Evolutionary conservation across 2,888 invertebrate genomes (phyloP).

Genomic region (Aproaerema taeniolella): DNA sequence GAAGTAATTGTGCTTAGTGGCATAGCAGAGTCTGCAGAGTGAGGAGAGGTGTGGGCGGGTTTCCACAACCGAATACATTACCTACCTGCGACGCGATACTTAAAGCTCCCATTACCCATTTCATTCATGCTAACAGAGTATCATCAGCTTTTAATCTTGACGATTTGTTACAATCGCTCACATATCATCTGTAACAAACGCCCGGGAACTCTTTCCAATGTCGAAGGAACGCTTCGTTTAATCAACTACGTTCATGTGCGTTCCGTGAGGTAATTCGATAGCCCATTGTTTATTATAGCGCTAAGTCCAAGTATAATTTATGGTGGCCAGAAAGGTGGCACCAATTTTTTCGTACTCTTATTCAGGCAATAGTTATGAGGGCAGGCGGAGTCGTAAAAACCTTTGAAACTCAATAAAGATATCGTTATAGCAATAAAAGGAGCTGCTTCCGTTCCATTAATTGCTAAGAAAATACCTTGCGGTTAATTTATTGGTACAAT

Average conservation of each 20-base stretch:
- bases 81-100: no score
- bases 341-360: no score
- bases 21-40: slow-evolving; percentile 3
- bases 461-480: slow-evolving; percentile 51
- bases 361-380: slow-evolving; percentile 25
- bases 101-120: slow-evolving; percentile 55
- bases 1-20: slow-evolving; percentile 17
- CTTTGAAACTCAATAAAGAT: slow-evolving; percentile 55
- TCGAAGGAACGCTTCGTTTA: slow-evolving; percentile 6
- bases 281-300: slow-evolving; percentile 5
- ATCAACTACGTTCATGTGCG: background rate
- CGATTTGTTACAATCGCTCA: slow-evolving; percentile 42
- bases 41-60: slow-evolving; percentile 7
- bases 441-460: slow-evolving; percentile 47
- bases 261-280: slow-evolving; percentile 1
- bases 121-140: slow-evolving; percentile 49
- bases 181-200: slow-evolving; percentile 30
- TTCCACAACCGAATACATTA: slow-evolving; percentile 53
- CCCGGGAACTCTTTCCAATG: slow-evolving; percentile 19
- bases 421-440: slow-evolving; percentile 56
- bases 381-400: slow-evolving; percentile 28
- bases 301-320: no score
- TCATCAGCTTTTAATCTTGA: slow-evolving; percentile 54
- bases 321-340: no score
- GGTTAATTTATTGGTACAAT: slow-evolving; percentile 53